Evolutionary conservation across 2,888 invertebrate species (phyloP), one percentile per base, ranked within the genome.

Genomic region (Dichetophora obliterata): DNA sequence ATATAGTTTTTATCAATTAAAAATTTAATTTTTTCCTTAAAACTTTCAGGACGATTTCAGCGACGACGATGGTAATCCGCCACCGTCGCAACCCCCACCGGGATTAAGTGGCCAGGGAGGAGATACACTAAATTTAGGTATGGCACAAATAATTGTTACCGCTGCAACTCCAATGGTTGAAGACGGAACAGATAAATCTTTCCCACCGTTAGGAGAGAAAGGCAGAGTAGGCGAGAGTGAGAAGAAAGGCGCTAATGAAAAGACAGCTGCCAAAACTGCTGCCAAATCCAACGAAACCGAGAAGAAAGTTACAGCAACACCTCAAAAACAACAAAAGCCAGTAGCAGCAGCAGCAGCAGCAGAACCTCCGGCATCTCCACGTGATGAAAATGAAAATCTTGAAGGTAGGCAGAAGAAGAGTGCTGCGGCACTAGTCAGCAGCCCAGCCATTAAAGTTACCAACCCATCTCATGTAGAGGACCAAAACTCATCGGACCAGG

Each of bases 161-260:
- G 96, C 96, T 75, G 97, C 97, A 81, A 97, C 97, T 61, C 97
- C 97, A 63, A 96, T 96, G 95, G 91, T 93, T 84, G 97, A 97
- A 90, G 95, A 96, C 86, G 92, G 95, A 57, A 85, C 86, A 85
- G 95, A 95, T 82, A 93, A 93, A 86, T 92, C 93, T 50, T 95
- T 95, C 90, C 95, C 95, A 85, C 93, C 94, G 85, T 85, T 85
- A 85, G 86, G 84, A 85, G 88, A 88, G 82, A 84, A 84, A 83
- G 85, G 85, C 54, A 80, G 52, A 43, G 77, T 68, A 22, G 78
- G 43, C 24, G 70, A 37, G 5, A 31, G 22, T n/a, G 52, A 77
- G 59, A 75, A 74, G 65, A 24, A 65, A 74, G 74, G 61, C 80
- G 70, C 63, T 77, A 75, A 73, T 71, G 77, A 65, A 77, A 16